Base-by-base conservation (phyloP, 2,888 invertebrate species). In the Tromatobia lineatoria region DNA sequence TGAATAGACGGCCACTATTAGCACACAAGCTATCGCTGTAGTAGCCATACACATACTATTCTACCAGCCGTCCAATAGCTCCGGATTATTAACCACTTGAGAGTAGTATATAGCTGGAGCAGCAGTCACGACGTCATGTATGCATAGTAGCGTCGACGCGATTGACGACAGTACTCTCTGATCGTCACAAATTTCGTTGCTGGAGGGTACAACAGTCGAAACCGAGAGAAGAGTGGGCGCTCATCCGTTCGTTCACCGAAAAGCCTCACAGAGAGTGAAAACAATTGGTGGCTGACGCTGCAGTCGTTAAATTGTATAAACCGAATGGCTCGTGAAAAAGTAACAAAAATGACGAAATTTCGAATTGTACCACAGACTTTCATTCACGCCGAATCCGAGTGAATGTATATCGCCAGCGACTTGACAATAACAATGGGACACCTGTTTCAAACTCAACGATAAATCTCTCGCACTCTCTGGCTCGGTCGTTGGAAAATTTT, bases 71-170 rank as follows among this genome's bases (percentile, higher is more conserved):
- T 74, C 83, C 86, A 84, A 86, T 86, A 83, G 83, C 85, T 80
- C 75, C 76, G 79, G 83, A 87, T 87, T 87, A 87, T 85, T 87
- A 87, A 87, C 87, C 87, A 87, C 86, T 87, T 87, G 84, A 86
- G 78, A 83, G 83, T 42, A 75, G 29, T 70, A 70, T 57, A 59
- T 8, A 47, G 52, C 25, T 66, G 47, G 45, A 64, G 69, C 57
- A 13, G 61, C 59, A 59, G 54, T 67, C 67, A 20, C 50, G 50
- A 71, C 57, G 59, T 76, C 80, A 47, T 50, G 45, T 70, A 54
- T 64, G 61, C 20, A 66, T 64, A 47, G 70, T 67, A 74, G 34
- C 64, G 59, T 80, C 76, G 67, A 73, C 75, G 57, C 69, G 78
- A 71, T 77, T 70, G 47, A 77, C 69, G 76, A 75, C 25, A 74